These are phyloP conservation scores for Hypanus sabinus DNA, from an alignment of 2,113 vertebrate genomes.

Conservation along the genomic window DNA sequence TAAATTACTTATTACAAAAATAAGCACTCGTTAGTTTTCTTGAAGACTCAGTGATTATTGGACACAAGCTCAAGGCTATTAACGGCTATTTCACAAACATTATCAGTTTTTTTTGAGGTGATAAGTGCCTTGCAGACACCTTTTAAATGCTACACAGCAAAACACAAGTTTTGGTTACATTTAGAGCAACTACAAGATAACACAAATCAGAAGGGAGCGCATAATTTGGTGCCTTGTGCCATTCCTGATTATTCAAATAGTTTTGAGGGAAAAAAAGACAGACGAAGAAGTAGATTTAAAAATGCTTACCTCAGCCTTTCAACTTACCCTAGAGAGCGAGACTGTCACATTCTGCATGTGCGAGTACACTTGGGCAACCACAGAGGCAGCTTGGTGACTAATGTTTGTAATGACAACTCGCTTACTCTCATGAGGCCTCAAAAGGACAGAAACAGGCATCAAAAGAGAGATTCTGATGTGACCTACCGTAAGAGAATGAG, in stretches of 20 bases:
- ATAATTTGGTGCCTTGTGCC: too few relatives aligned
- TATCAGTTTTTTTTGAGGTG: neutral
- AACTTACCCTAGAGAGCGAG: slow-evolving; percentile 36
- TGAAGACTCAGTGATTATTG: neutral
- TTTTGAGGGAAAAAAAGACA: neutral
- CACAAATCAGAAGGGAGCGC: neutral
- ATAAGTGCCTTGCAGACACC: neutral
- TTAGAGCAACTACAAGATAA: neutral
- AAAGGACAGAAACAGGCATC: neutral
- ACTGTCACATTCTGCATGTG: slow-evolving; percentile 35
- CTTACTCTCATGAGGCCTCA: slow-evolving; percentile 11
- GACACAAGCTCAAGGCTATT: neutral
- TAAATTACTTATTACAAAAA: neutral
- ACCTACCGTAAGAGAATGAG: neutral
- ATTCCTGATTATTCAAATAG: neutral
- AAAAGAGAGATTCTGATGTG: neutral
- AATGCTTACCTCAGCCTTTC: neutral
- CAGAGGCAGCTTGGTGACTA: neutral
- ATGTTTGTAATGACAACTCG: neutral
- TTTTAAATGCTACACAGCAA: neutral
- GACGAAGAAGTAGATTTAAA: neutral
- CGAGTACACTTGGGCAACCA: slow-evolving; percentile 34
- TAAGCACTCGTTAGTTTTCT: neutral
- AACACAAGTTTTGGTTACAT: neutral
- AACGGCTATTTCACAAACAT: neutral